These are phyloP conservation scores for Sipha flava DNA, from an alignment of 1,140 invertebrate genomes.

Conservation along the genomic window DNA sequence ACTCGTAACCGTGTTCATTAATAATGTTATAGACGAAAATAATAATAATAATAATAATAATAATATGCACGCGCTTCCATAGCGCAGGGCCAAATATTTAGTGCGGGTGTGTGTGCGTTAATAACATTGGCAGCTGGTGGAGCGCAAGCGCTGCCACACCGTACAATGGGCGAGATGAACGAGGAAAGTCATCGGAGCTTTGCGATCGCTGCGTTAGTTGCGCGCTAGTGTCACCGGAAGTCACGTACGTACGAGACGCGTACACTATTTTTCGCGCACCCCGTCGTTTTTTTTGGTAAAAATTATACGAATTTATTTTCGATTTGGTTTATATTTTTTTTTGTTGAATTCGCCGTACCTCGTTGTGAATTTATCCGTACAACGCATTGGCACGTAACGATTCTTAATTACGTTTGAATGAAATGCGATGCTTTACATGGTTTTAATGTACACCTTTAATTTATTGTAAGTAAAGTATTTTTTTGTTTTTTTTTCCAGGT, in stretches of 20 bases:
- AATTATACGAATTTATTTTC: no score
- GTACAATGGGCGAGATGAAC: background rate
- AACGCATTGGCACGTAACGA: no score
- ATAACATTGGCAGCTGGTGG: background rate
- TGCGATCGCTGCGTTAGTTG: background rate
- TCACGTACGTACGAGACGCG: background rate
- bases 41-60: no score
- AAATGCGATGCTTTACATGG: no score
- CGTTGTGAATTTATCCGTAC: no score
- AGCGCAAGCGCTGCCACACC: background rate
- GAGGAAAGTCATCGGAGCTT: slow-evolving; percentile 5
- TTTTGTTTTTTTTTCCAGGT: background rate
- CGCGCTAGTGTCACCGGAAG: slow-evolving; percentile 8
- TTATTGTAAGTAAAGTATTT: no score
- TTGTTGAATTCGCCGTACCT: no score
- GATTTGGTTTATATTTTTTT: no score
- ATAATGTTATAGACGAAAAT: background rate
- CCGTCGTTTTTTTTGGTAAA: background rate
- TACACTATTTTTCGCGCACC: background rate
- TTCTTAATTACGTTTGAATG: no score
- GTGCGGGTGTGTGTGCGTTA: background rate
- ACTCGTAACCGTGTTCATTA: no score
- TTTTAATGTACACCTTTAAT: no score
- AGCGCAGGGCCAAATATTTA: background rate
- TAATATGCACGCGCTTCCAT: background rate